phyloP scores from a whole-genome alignment of 1,140 invertebrate genomes.

The Chironomus striatipennis region DNA sequence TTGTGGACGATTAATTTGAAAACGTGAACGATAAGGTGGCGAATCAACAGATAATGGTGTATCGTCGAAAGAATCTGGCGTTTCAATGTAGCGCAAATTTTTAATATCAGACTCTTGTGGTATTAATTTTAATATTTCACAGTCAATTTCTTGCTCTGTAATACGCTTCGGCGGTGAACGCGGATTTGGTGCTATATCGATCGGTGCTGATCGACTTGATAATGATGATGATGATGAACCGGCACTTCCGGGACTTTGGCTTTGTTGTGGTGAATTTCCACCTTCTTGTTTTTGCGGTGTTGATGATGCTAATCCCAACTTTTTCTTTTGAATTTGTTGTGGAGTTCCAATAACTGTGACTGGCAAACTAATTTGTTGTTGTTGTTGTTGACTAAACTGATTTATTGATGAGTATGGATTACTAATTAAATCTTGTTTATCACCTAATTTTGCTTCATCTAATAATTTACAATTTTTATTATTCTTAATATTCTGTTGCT shows the following conservation, averaged over 20 bases:
- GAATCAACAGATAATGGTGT: slow-evolving; percentile 29
- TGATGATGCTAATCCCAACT: background rate
- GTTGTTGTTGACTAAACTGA: background rate
- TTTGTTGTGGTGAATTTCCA: background rate
- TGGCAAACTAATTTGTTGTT: slow-evolving; percentile 15
- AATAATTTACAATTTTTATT: slow-evolving; percentile 14
- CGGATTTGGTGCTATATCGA: slow-evolving; percentile 37
- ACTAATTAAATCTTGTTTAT: slow-evolving; percentile 8
- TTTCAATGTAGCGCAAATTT: slow-evolving; percentile 36
- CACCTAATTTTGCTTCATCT: slow-evolving; percentile 3
- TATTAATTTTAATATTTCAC: slow-evolving; percentile 37
- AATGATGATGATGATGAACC: slow-evolving; percentile 31
- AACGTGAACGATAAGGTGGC: background rate
- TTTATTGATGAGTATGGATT: background rate
- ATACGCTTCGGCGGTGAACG: slow-evolving; percentile 30
- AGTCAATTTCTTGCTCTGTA: slow-evolving; percentile 35
- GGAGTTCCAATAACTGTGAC: background rate
- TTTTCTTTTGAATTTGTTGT: background rate
- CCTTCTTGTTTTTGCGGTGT: slow-evolving; percentile 31
- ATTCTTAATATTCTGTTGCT: background rate
- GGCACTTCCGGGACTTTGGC: slow-evolving; percentile 11
- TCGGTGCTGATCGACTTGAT: slow-evolving; percentile 39
- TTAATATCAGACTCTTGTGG: slow-evolving; percentile 38
- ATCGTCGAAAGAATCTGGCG: slow-evolving; percentile 35
- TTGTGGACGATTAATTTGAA: slow-evolving; percentile 28